Percentiles rank a stretch among this genome's conserved stretches.
phyloP scores from a whole-genome alignment of 2,797 vertebrate genomes.

The Gambelia wislizenii region DNA sequence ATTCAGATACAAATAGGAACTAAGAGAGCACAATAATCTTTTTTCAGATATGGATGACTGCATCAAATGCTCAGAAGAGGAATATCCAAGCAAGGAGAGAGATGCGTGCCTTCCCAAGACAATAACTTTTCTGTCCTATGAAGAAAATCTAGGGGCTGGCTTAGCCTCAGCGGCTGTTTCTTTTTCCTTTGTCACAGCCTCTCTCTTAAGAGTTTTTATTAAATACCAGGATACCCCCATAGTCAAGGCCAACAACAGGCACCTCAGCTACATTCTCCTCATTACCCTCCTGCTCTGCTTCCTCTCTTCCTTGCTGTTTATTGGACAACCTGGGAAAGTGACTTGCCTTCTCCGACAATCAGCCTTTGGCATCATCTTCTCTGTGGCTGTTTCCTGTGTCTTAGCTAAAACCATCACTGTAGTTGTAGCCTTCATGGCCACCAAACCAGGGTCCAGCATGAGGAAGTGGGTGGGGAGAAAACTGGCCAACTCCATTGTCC shows the following conservation, averaged over 20 bases:
- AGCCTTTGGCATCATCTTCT: conserved; percentile 3
- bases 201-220: neutral
- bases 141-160: neutral
- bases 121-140: neutral
- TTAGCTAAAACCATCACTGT: conserved; percentile 17
- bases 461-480: neutral
- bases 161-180: neutral
- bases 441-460: neutral
- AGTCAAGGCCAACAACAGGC: conserved; percentile 3
- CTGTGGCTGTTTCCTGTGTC: neutral
- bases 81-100: neutral
- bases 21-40: neutral
- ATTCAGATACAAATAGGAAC: neutral
- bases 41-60: conserved; percentile 1
- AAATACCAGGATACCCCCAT: neutral
- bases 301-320: neutral
- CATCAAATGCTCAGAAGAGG: neutral
- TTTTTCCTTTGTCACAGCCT: neutral
- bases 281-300: neutral
- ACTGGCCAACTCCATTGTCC: neutral
- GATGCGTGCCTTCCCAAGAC: neutral
- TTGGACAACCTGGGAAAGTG: neutral
- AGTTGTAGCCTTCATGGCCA: conserved; percentile 9
- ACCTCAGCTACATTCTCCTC: neutral
- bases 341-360: neutral